These are phyloP conservation scores for Hydraecia micacea DNA, from an alignment of 2,888 invertebrate genomes.

Conservation along the genomic window DNA sequence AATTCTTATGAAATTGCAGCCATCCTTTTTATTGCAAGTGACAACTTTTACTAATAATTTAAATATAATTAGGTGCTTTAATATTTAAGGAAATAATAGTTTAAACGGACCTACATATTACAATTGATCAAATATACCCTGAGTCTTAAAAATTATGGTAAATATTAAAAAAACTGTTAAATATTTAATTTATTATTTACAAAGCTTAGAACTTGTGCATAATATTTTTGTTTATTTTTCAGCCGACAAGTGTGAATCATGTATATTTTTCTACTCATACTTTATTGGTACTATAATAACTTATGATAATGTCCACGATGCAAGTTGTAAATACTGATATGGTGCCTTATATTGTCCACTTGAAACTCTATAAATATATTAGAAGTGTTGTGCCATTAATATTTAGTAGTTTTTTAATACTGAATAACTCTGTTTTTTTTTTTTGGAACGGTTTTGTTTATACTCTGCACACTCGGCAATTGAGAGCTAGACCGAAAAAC, in stretches of 20 bases:
- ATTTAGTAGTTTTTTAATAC: slow-evolving; percentile 41
- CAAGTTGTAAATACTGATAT: slow-evolving; percentile 68
- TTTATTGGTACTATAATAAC: slow-evolving; percentile 37
- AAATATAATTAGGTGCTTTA: slow-evolving; percentile 28
- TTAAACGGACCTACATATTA: background rate
- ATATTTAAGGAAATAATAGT: slow-evolving; percentile 10
- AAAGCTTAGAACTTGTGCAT: slow-evolving; percentile 4
- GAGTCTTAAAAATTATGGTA: background rate
- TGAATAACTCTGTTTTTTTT: slow-evolving; percentile 5
- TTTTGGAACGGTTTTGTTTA: background rate
- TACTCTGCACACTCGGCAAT: background rate
- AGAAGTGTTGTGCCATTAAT: slow-evolving; percentile 69
- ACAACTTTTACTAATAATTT: slow-evolving; percentile 1
- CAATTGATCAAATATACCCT: background rate
- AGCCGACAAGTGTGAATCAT: slow-evolving; percentile 40
- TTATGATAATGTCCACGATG: slow-evolving; percentile 42
- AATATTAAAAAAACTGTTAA: no score
- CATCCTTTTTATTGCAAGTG: background rate
- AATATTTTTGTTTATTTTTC: slow-evolving; percentile 17
- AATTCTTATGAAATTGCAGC: background rate
- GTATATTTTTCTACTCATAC: slow-evolving; percentile 59
- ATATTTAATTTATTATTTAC: background rate
- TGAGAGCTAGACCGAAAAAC: background rate
- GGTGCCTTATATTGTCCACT: slow-evolving; percentile 81
- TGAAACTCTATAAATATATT: slow-evolving; percentile 38